Evolutionary conservation across 2,888 invertebrate genomes (phyloP), one percentile per base, ranked within the genome.

Genomic region (Matsumyia berberina): DNA sequence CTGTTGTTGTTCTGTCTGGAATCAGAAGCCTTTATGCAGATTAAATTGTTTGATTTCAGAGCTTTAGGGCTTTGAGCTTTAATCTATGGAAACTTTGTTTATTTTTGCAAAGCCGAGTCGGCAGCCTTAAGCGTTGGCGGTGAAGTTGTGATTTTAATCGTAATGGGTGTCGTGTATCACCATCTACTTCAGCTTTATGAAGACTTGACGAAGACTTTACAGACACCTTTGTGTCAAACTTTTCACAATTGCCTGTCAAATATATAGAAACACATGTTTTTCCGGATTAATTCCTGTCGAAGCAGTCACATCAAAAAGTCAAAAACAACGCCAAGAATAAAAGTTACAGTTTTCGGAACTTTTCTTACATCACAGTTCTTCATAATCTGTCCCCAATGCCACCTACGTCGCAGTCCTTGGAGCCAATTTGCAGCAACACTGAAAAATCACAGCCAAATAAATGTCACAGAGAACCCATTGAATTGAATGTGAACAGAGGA

Each of bases 401-500:
- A 78, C 70, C 60, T 70, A 33, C 49, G 15, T 39, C 51, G 15
- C 51, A 37, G 9, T n/a, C 49, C 44, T 44, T 62, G 19, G 5
- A 29, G 31, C 24, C 6, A 12, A 12, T 11, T 31, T 5, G 17
- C n/a, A 24, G 0, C 12, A 37, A 31, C 42, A 53, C 33, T n/a
- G n/a, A 77, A 60, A 62, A 31, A 42, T 69, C 49, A 49, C 46
- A 51, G 5, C 46, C 73, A 67, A 69, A 79, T 67, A 83, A 74
- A 67, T 79, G 83, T 78, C 83, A 79, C 73, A 79, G 74, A 58
- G 49, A 64, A 66, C 44, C 60, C 66, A 72, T 70, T 66, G 58
- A 70, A 77, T 44, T 1, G 70, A 72, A 55, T 76, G 51, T 57
- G 29, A 49, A 17, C 29, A n/a, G 15, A 29, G 17, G 31, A 6